Evolutionary conservation across 2,888 invertebrate genomes (phyloP).

Genomic region (Helleia helle): DNA sequence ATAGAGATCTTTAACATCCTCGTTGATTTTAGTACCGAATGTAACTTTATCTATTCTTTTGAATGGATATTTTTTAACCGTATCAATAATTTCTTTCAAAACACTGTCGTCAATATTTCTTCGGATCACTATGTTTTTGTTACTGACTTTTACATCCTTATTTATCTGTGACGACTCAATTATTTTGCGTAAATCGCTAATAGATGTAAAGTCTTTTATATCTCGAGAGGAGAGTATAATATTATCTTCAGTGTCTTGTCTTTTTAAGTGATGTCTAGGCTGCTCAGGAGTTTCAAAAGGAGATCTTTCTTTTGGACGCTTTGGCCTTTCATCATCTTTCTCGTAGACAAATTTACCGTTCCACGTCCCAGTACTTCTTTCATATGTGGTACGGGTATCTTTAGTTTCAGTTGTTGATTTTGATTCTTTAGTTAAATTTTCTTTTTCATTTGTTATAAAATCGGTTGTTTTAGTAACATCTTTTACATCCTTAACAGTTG

Average conservation of each 20-base stretch:
- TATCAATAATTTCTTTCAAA: conserved; percentile 62
- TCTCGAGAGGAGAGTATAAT: conserved; percentile 64
- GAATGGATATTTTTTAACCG: conserved; percentile 65
- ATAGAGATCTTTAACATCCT: conserved; percentile 73
- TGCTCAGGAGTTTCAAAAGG: conserved; percentile 57
- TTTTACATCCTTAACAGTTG: conserved; percentile 36
- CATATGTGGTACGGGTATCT: conserved; percentile 57
- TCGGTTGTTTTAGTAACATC: conserved; percentile 45
- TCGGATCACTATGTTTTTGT: conserved; percentile 62
- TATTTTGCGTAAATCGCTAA: conserved; percentile 60
- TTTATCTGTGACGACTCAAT: conserved; percentile 57
- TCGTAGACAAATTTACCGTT: conserved; percentile 73
- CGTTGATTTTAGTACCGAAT: conserved; percentile 71
- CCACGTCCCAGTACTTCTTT: conserved; percentile 69
- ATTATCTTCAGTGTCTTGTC: conserved; percentile 65
- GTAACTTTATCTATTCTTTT: conserved; percentile 69
- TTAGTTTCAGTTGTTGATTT: conserved; percentile 45
- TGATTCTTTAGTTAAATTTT: conserved; percentile 60
- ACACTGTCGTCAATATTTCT: conserved; percentile 62
- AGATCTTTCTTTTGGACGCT: conserved; percentile 53
- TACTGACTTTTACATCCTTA: conserved; percentile 59
- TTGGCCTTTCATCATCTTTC: conserved; percentile 57
- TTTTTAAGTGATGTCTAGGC: conserved; percentile 56
- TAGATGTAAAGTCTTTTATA: conserved; percentile 65
- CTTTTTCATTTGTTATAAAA: conserved; percentile 58